Base-by-base conservation (phyloP, 2,888 invertebrate genomes). In the Cryptocephalus moraei region DNA sequence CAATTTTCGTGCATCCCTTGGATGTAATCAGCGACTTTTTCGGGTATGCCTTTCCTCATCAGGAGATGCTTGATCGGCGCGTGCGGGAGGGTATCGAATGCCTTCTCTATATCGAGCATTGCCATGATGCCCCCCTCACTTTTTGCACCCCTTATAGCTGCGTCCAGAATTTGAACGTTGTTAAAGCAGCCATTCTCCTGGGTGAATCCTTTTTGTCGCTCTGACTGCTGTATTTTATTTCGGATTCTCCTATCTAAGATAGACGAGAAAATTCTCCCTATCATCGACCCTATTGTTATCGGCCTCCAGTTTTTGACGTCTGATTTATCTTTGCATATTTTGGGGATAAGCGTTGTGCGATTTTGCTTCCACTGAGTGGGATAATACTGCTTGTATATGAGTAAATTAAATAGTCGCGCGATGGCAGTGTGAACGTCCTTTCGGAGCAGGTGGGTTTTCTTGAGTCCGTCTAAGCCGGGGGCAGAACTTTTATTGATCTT, bases 41-140 rank as follows among this genome's bases (percentile, higher is more conserved):
- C 65, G 43, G 67, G 69, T 46, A 55, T 58, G 8, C 65, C 68
- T 22, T 58, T 52, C 9, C 50, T 49, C 33, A 54, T 45, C 44
- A 73, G 58, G 34, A 64, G 57, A 2, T 53, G 53, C 22, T 52
- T 38, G 4, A 69, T 49, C 4, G 49, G 47, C 11, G 32, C 14
- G 41, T 62, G 59, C 9, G 59, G 58, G 8, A 60, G 48, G 1
- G 59, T 65, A 50, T 71, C 71, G 52, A 68, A 72, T 4, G 71
- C 72, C 55, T 71, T 72, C 8, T 66, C 60, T 22, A 72, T 64
- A 53, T 72, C 71, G 13, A 72, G 54, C 6, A 47, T 44, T 9
- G 41, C 22, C 9, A 65, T 61, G 38, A 62, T 67, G 34, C 68
- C 55, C 48, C 60, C 31, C 49, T 22, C 13, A 9, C 9, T 32